Evolutionary conservation across 1,140 invertebrate genomes (phyloP).

Genomic region (Drosophila rhopaloa): DNA sequence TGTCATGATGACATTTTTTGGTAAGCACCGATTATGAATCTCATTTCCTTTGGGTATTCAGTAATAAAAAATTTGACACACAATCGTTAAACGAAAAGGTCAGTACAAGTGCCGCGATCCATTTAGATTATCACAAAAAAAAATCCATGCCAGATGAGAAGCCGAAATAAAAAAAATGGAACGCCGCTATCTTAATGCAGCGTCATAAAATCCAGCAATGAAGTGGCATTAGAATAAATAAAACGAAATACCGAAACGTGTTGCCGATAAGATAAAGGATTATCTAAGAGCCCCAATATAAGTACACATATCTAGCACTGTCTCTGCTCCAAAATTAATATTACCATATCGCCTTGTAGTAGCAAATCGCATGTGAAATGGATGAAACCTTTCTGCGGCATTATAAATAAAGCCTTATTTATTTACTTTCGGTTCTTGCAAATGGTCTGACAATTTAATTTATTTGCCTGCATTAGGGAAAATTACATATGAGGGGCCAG

Average conservation of each 20-base stretch:
- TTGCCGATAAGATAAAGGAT: conserved; percentile 43
- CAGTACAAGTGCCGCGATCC: not conserved
- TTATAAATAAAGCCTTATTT: conserved; percentile 43
- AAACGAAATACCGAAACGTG: conserved; percentile 17
- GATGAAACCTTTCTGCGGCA: conserved; percentile 19
- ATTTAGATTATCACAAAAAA: conserved; percentile 2
- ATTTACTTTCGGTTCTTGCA: conserved; percentile 19
- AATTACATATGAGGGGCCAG: conserved; percentile 36
- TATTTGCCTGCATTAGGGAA: conserved; percentile 66
- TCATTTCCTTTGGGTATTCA: conserved; percentile 12
- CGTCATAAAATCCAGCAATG: conserved; percentile 14
- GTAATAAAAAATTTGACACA: conserved; percentile 11
- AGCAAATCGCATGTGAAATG: conserved; percentile 32
- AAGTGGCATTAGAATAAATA: conserved; percentile 18
- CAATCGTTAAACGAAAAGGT: conserved; percentile 17
- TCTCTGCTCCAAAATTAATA: conserved; percentile 15
- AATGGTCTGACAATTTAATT: conserved; percentile 59
- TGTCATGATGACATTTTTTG: conserved; percentile 13
- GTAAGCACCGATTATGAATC: conserved; percentile 23
- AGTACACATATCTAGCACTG: not conserved
- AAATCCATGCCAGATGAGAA: not conserved
- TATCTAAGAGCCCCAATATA: conserved; percentile 5
- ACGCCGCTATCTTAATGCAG: conserved; percentile 9
- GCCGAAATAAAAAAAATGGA: conserved; percentile 10
- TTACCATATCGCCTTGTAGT: conserved; percentile 5